These are phyloP conservation scores for Lochmaea crataegi DNA, from an alignment of 2,888 invertebrate genomes.

Conservation along the genomic window DNA sequence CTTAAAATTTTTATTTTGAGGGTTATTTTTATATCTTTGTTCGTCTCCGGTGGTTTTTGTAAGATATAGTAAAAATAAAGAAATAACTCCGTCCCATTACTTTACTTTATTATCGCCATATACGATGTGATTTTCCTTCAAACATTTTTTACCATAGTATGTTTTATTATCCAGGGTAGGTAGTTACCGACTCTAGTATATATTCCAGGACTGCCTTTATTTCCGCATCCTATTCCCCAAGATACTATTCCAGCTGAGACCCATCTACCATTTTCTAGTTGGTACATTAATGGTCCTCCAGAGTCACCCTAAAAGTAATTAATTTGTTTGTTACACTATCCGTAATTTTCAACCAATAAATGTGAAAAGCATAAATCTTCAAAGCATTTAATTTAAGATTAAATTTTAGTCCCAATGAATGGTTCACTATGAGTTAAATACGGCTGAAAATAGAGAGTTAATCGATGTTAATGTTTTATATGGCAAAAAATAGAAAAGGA, in stretches of 20 bases:
- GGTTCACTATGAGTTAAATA: too few species aligned
- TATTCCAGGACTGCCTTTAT: conserved; percentile 80
- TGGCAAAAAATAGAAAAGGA: too few species aligned
- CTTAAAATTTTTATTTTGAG: not conserved
- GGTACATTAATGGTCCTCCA: conserved; percentile 85
- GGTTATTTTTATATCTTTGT: not conserved
- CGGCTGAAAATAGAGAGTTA: too few species aligned
- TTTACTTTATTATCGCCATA: not conserved
- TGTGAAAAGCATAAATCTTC: not conserved
- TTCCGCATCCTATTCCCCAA: conserved; percentile 87
- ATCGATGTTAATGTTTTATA: too few species aligned
- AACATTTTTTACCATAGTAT: conserved; percentile 58
- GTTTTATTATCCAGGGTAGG: conserved; percentile 75
- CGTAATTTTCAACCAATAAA: not conserved
- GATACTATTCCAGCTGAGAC: conserved; percentile 84
- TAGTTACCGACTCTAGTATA: conserved; percentile 81
- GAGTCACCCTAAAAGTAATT: conserved; percentile 76
- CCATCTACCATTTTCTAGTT: conserved; percentile 81
- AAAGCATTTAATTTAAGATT: too few species aligned
- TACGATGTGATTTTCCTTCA: conserved; percentile 8
- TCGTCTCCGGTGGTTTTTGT: not conserved
- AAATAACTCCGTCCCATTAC: conserved; percentile 18
- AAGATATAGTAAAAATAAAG: conserved; percentile 4
- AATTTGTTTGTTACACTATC: not conserved
- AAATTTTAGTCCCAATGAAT: too few species aligned